phyloP scores from a whole-genome alignment of 2,888 invertebrate genomes.

The Xiphydria camelus region DNA sequence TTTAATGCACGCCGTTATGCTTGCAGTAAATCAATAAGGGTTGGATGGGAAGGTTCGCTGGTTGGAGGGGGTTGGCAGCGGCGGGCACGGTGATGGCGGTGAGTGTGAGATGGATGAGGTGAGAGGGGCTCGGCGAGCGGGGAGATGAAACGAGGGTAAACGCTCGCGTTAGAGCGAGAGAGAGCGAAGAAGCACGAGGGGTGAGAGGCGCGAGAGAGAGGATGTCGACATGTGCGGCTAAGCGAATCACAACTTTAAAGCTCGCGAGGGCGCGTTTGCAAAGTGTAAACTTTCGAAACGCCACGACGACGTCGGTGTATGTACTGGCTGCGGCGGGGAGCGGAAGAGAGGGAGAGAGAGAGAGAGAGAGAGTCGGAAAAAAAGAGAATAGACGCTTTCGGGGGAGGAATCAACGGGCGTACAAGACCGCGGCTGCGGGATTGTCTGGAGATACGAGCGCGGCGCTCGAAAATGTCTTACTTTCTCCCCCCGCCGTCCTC shows the following conservation, averaged over 20 bases:
- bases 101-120: background rate
- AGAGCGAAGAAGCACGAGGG: background rate
- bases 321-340: constrained; percentile 1
- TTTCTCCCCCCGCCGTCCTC: too few relatives aligned
- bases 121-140: too few relatives aligned
- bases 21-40: constrained; percentile 15
- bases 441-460: too few relatives aligned
- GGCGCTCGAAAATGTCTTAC: too few relatives aligned
- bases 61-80: background rate
- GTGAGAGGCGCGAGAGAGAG: background rate
- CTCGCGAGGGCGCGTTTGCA: too few relatives aligned
- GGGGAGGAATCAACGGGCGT: constrained; percentile 6
- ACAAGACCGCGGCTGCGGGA: too few relatives aligned
- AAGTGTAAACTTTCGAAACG: too few relatives aligned
- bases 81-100: background rate
- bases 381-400: constrained; percentile 7
- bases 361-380: constrained; percentile 2
- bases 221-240: background rate
- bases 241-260: background rate
- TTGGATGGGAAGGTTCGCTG: background rate
- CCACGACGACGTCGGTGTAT: too few relatives aligned
- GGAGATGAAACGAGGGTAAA: too few relatives aligned
- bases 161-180: too few relatives aligned
- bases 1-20: constrained; percentile 12
- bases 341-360: background rate